These are phyloP conservation scores for Crenuchus spilurus DNA, from an alignment of 2,797 vertebrate species.

Conservation along the genomic window DNA sequence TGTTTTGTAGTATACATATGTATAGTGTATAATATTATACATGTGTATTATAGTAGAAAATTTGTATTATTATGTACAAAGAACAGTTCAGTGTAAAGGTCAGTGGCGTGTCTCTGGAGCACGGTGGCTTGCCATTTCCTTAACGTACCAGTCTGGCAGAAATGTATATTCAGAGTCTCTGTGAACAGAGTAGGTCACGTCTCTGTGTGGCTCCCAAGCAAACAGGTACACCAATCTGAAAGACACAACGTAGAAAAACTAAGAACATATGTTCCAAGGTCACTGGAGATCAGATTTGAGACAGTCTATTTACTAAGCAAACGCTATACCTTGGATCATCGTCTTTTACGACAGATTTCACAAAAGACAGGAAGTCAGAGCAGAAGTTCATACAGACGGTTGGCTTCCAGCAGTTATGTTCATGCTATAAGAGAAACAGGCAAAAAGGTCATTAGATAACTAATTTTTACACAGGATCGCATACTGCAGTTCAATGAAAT, in stretches of 20 bases:
- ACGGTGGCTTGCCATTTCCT: constrained; percentile 59
- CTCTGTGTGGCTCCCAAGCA: constrained; percentile 81
- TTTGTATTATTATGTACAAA: background rate
- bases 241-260: constrained; percentile 5
- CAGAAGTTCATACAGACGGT: constrained; percentile 95
- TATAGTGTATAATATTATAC: no score
- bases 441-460: background rate
- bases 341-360: constrained; percentile 77
- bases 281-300: background rate
- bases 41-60: no score
- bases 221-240: constrained; percentile 86
- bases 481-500: no score
- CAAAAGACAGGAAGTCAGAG: constrained; percentile 84
- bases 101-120: constrained; percentile 29
- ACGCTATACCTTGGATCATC: constrained; percentile 80
- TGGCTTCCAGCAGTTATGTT: constrained; percentile 88
- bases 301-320: background rate
- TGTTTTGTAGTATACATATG: no score
- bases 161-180: constrained; percentile 77
- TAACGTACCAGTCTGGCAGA: constrained; percentile 86
- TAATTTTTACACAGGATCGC: no score
- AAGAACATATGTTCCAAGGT: background rate
- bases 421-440: constrained; percentile 70
- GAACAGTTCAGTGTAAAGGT: constrained; percentile 33
- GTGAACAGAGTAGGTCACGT: constrained; percentile 84